Conservation (phyloP, 2,113 vertebrate species). For the Nettapus auritus region DNA sequence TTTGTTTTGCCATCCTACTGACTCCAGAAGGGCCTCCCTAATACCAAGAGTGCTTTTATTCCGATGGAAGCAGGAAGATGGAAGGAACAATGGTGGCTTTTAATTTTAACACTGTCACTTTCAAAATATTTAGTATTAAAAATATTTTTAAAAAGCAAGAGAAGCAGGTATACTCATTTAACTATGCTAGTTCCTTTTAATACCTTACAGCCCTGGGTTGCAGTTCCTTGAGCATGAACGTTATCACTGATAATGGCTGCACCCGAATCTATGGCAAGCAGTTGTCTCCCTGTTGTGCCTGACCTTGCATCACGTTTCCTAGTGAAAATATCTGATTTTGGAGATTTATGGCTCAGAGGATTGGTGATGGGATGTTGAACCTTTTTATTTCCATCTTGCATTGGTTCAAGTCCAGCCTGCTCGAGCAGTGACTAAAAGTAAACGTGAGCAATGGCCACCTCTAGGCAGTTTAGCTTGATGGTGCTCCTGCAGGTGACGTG, state of each 20-base stretch:
- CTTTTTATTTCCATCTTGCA: neutral
- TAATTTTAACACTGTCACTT: conserved; percentile 40
- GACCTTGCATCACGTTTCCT: neutral
- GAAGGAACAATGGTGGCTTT: conserved; percentile 5
- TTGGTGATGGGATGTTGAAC: neutral
- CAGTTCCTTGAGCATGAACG: neutral
- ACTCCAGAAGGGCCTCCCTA: neutral
- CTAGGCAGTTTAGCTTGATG: neutral
- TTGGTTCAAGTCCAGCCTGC: neutral
- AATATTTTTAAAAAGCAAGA: neutral
- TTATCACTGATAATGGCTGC: neutral
- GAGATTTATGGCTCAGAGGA: neutral
- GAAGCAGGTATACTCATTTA: conserved; percentile 21
- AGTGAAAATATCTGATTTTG: neutral
- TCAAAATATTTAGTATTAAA: conserved; percentile 23
- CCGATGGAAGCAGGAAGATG: neutral
- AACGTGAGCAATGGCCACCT: neutral
- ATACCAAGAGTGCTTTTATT: neutral
- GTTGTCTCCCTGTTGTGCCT: neutral
- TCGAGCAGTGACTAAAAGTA: neutral
- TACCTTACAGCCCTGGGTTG: neutral
- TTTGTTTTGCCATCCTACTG: neutral
- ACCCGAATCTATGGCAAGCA: neutral
- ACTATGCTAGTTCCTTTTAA: neutral
- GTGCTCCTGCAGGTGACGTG: neutral